Conservation (phyloP, 2,113 vertebrate genomes). For the Dascyllus trimaculatus region DNA sequence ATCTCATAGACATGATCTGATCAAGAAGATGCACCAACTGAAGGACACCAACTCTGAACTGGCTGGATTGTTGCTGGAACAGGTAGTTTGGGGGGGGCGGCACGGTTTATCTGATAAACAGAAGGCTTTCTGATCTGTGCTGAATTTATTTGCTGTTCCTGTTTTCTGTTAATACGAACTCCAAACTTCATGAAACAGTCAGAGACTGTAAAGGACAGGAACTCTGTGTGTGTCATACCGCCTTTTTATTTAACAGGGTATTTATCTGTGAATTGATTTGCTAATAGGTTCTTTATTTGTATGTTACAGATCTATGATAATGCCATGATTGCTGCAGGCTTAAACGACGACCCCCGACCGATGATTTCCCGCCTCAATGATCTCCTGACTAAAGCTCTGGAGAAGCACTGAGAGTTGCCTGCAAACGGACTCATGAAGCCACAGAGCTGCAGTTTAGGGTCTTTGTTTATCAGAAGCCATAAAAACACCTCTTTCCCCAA, state of each 20-base stretch:
- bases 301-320: conserved; percentile 94
- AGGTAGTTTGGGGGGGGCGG: conserved; percentile 86
- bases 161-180: no score
- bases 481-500: neutral
- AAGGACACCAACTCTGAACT: conserved; percentile 89
- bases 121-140: neutral
- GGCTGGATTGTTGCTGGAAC: conserved; percentile 92
- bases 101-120: no score
- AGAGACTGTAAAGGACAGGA: no score
- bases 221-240: no score
- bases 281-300: neutral
- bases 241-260: no score
- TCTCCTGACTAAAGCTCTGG: conserved; percentile 91
- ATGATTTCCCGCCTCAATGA: conserved; percentile 94
- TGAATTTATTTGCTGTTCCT: no score
- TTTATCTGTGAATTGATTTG: no score
- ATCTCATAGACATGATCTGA: conserved; percentile 88
- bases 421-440: neutral
- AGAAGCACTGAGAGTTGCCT: conserved; percentile 85
- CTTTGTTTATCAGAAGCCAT: neutral
- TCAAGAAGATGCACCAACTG: conserved; percentile 91
- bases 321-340: conserved; percentile 96
- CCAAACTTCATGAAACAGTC: no score
- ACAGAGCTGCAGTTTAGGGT: neutral
- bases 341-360: conserved; percentile 93